Base-by-base conservation (phyloP, 2,797 vertebrate genomes). In the Balearica regulorum region DNA sequence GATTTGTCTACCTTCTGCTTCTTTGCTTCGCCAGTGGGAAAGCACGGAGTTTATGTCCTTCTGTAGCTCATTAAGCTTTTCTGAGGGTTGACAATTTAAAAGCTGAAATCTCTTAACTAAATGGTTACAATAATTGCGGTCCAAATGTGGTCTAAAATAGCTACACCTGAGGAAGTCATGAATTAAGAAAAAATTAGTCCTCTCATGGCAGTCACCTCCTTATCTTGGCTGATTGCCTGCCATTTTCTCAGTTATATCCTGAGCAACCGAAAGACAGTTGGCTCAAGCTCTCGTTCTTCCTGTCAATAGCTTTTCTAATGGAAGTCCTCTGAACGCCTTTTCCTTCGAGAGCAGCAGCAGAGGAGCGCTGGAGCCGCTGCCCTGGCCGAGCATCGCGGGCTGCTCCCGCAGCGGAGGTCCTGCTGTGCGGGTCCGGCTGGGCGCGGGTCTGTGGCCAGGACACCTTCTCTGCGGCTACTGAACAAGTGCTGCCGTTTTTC, bases 281-380 rank as follows among this genome's bases (percentile, higher is more conserved):
- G 16, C 72, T 93, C 41, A n/a, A 75, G 29, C 51, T 44, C 20
- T 64, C 39, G 11, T 49, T 78, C 39, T 44, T 91, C 49, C 49
- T 49, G 31, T 83, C 75, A 65, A 2, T 78, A 33, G 17, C 19
- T 73, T 60, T 57, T 24, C 29, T 43, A 44, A 3, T 14, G 7
- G 12, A 33, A 54, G 61, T 17, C 48, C 17, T 68, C 66, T 54
- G 43, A 62, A 69, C 4, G 3, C 6, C 7, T 57, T 65, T 57
- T 48, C 9, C 58, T 72, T 15, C 37, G 66, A 44, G 39, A 66
- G 46, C 10, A 68, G 2, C 25, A 64, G 61, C 55, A 37, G 29
- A 64, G 37, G n/a, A 81, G 7, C 0, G 0, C 2, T 3, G 48
- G 18, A 76, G 25, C 60, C 0, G 0, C 70, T 87, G 35, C 49